Evolutionary conservation across 2,888 invertebrate genomes (phyloP).

Genomic region (Himalopsyche japonica): DNA sequence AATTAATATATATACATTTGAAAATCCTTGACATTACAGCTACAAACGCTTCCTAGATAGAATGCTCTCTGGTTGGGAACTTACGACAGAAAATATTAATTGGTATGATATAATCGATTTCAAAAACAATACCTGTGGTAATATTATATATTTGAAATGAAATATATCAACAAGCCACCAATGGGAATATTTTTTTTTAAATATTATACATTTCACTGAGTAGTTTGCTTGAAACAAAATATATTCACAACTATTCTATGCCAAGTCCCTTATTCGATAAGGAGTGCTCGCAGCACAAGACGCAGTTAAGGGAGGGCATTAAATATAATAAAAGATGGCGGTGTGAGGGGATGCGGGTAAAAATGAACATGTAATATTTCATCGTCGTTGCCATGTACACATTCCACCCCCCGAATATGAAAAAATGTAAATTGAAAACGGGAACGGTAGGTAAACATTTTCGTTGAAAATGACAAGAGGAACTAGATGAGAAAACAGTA

Average conservation of each 20-base stretch:
- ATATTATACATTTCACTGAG: too few species aligned
- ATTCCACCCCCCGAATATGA: constrained; percentile 35
- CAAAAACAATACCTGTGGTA: too few species aligned
- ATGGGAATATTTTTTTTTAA: too few species aligned
- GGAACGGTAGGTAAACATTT: constrained; percentile 31
- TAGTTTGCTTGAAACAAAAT: neutral
- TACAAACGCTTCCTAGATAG: too few species aligned
- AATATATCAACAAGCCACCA: too few species aligned
- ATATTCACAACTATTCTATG: neutral
- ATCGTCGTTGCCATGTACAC: constrained; percentile 33
- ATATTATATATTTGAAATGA: too few species aligned
- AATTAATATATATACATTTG: too few species aligned
- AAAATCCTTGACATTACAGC: too few species aligned
- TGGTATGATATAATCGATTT: too few species aligned
- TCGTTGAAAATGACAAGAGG: constrained; percentile 35
- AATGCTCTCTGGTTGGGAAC: too few species aligned
- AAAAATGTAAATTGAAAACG: constrained; percentile 40
- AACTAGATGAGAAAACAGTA: constrained; percentile 11
- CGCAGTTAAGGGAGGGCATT: constrained; percentile 9
- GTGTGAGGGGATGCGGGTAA: constrained; percentile 20
- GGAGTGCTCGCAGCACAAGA: neutral
- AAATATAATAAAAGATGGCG: constrained; percentile 32
- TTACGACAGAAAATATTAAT: too few species aligned
- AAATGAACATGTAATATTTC: constrained; percentile 41
- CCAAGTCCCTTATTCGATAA: neutral